Base-by-base conservation (phyloP, 2,888 invertebrate species). In the Caenorhabditis imperialis region DNA sequence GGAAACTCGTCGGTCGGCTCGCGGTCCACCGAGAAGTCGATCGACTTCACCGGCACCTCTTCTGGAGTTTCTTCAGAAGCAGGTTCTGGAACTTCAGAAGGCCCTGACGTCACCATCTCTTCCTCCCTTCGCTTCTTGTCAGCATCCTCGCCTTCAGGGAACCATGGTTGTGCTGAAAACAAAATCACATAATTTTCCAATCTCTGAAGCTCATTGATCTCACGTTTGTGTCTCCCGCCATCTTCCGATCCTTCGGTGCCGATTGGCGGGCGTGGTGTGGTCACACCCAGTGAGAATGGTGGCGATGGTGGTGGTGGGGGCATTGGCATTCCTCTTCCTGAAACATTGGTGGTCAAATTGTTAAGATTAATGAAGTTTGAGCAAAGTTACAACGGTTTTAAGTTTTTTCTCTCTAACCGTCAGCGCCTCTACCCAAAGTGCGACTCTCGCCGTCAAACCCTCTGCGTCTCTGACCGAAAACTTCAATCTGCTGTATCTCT, bases 281-380 rank as follows among this genome's bases (percentile, higher is more conserved):
- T 69, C 14, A 37, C 37, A n/a, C 58, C 69, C 22, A 69, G 25
- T 25, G 58, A 58, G 27, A 69, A 69, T 37, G 69, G 69, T 37
- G 65, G 65, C 12, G 65, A 65, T 48, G 55, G 54, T 27, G 74
- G 69, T 14, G 65, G 48, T 42, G 73, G 65, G n/a, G 73, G 73
- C 73, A 73, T 73, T 25, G 65, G 73, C 74, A 74, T 74, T 50
- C 74, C 74, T 42, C 51, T 47, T 22, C 55, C 69, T 69, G 51
- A 18, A 55, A 47, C n/a, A n/a, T n/a, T n/a, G n/a, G n/a, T n/a
- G n/a, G n/a, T n/a, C n/a, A n/a, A n/a, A n/a, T n/a, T n/a, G 20
- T 2, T 22, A 44, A 23, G 22, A 12, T 33, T 22, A 35, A 20
- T 50, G 60, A 60, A 47, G 48, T 23, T 48, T 48, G 63, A 63